phyloP scores from a whole-genome alignment of 2,888 invertebrate species.

The Machimus atricapillus region DNA sequence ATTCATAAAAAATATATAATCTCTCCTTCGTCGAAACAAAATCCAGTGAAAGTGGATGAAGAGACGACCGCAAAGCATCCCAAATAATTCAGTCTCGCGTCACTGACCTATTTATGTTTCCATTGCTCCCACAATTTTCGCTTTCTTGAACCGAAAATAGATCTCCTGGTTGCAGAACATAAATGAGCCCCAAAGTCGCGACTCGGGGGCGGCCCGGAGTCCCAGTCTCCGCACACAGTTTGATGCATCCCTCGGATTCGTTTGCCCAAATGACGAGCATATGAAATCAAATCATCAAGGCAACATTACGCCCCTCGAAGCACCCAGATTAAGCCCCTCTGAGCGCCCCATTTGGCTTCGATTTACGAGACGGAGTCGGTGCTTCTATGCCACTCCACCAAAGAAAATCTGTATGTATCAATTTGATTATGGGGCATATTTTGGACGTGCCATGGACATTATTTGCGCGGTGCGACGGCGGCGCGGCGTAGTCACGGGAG shows the following conservation, averaged over 20 bases:
- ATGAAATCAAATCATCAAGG: neutral
- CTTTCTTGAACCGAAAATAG: neutral
- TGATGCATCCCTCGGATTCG: neutral
- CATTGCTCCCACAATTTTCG: neutral
- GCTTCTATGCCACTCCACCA: neutral
- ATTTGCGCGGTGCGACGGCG: neutral
- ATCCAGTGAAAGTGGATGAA: conserved; percentile 1
- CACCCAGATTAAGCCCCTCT: neutral
- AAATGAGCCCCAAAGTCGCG: neutral
- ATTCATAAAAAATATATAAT: neutral
- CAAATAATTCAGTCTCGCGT: neutral
- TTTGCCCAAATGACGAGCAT: neutral
- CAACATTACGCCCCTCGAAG: neutral
- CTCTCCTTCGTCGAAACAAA: neutral
- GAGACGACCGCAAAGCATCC: neutral
- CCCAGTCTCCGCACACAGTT: neutral
- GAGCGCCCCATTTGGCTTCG: neutral
- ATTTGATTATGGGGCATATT: neutral
- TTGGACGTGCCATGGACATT: neutral
- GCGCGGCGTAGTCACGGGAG: neutral
- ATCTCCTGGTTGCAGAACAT: neutral
- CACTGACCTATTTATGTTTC: conserved; percentile 10
- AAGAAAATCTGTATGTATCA: neutral
- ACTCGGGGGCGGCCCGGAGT: neutral
- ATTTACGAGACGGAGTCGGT: neutral